A percentile compares a stretch with the other conserved stretches of the same genome.
These are phyloP conservation scores for Sthenelais limicola DNA, from an alignment of 2,888 invertebrate species.

Conservation along the genomic window DNA sequence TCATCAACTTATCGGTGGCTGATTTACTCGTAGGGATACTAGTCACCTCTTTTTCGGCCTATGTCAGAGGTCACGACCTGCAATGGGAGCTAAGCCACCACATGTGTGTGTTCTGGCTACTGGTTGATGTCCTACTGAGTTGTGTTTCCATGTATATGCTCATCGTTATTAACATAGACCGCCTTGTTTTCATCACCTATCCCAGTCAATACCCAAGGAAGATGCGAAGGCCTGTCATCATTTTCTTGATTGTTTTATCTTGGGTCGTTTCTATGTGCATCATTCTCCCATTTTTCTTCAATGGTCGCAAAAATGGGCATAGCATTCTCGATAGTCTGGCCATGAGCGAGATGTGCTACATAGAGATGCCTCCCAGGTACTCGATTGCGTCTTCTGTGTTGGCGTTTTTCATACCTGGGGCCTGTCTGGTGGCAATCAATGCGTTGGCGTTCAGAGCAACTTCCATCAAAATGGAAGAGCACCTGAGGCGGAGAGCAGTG, in stretches of 20 bases:
- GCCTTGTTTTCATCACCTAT: conserved; percentile 13
- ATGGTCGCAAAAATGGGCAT: conserved; percentile 19
- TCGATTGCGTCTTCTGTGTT: conserved; percentile 20
- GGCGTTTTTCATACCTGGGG: conserved; percentile 25
- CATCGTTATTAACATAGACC: conserved; percentile 32
- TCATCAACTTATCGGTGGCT: conserved; percentile 22
- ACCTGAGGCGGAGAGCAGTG: neutral
- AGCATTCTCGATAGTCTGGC: conserved; percentile 23
- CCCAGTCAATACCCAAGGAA: conserved; percentile 21
- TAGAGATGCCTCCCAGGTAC: conserved; percentile 24
- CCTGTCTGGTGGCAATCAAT: conserved; percentile 18
- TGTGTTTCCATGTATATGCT: conserved; percentile 26
- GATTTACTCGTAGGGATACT: conserved; percentile 23
- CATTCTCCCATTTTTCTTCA: conserved; percentile 28
- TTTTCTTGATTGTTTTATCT: neutral
- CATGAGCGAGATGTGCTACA: conserved; percentile 25
- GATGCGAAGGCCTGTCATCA: neutral
- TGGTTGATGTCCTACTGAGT: conserved; percentile 26
- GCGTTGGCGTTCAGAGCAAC: conserved; percentile 19
- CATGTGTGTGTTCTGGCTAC: conserved; percentile 28
- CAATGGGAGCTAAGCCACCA: conserved; percentile 28
- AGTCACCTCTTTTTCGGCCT: conserved; percentile 19
- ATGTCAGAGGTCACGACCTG: conserved; percentile 5
- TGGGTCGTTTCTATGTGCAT: conserved; percentile 8
- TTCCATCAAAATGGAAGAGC: conserved; percentile 1